A percentile compares a stretch with the other conserved stretches of the same genome.
These are phyloP conservation scores for Pangasianodon gigas DNA, from an alignment of 2,113 vertebrate species.

Conservation along the genomic window DNA sequence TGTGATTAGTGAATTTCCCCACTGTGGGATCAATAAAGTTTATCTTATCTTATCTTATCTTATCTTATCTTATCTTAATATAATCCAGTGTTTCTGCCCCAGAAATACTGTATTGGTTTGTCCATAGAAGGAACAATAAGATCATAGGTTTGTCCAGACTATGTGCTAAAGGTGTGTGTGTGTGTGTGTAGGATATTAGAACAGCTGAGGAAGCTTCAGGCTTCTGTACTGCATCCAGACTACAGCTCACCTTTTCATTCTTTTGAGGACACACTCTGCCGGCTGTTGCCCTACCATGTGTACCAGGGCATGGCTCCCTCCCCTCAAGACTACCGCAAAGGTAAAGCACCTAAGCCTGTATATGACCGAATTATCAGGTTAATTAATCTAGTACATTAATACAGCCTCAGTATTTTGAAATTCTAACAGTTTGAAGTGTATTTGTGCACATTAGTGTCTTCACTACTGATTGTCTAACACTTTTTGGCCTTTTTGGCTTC, in stretches of 20 bases:
- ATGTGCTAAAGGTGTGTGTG: background rate
- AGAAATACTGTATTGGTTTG: background rate
- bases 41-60: too few species aligned
- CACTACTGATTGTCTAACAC: background rate
- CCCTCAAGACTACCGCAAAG: constrained; percentile 80
- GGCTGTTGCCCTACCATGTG: constrained; percentile 91
- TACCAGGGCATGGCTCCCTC: constrained; percentile 90
- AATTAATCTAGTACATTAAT: background rate
- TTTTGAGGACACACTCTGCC: constrained; percentile 82
- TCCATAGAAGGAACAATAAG: background rate
- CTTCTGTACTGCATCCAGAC: constrained; percentile 87
- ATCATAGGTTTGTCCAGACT: background rate
- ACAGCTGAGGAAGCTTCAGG: constrained; percentile 91
- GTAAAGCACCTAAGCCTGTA: constrained; percentile 57
- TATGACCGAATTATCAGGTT: background rate
- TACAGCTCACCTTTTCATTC: constrained; percentile 85
- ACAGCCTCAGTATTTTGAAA: background rate
- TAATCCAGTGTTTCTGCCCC: background rate
- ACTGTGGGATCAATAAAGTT: too few species aligned
- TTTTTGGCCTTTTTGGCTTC: background rate
- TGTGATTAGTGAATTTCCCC: too few species aligned
- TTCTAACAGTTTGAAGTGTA: background rate
- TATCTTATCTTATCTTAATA: too few species aligned
- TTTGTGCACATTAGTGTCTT: background rate
- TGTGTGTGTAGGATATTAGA: constrained; percentile 83